A percentile compares a stretch with the other conserved stretches of the same genome.
These are phyloP conservation scores for Mythimna albipuncta DNA, from an alignment of 2,888 invertebrate genomes.

Conservation along the genomic window DNA sequence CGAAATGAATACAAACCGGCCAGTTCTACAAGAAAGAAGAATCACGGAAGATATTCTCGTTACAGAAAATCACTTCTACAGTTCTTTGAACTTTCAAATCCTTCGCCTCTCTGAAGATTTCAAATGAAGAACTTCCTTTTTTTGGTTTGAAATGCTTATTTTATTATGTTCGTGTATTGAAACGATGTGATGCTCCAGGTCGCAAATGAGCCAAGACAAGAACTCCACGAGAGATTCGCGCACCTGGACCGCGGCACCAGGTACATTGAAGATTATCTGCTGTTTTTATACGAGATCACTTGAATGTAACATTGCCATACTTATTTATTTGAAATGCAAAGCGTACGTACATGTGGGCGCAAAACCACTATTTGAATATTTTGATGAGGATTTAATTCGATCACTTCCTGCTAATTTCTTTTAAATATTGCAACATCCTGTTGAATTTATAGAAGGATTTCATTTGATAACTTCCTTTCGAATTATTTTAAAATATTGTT, in stretches of 20 bases:
- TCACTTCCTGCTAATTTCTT: too few relatives aligned
- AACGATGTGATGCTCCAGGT: slow-evolving; percentile 81
- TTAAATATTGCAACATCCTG: too few relatives aligned
- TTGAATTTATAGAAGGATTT: too few relatives aligned
- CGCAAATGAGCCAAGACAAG: slow-evolving; percentile 88
- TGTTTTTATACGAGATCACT: slow-evolving; percentile 66
- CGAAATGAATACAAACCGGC: slow-evolving; percentile 1
- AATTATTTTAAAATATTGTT: too few relatives aligned
- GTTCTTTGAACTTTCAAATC: not conserved
- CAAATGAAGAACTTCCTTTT: slow-evolving; percentile 25
- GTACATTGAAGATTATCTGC: slow-evolving; percentile 73
- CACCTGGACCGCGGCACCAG: slow-evolving; percentile 80
- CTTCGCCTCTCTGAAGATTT: slow-evolving; percentile 19
- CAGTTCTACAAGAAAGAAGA: slow-evolving; percentile 20
- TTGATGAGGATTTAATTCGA: too few relatives aligned
- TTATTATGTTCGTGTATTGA: slow-evolving; percentile 34
- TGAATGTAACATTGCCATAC: slow-evolving; percentile 28
- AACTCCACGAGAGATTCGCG: slow-evolving; percentile 81
- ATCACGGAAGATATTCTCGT: slow-evolving; percentile 19
- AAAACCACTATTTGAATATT: too few relatives aligned
- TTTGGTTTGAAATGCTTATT: not conserved
- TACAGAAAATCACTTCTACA: slow-evolving; percentile 18
- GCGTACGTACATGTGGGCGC: too few relatives aligned
- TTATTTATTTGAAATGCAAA: not conserved
- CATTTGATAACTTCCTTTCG: too few relatives aligned